Evolutionary conservation across 2,888 invertebrate species (phyloP).

Genomic region (Sericinus montela): DNA sequence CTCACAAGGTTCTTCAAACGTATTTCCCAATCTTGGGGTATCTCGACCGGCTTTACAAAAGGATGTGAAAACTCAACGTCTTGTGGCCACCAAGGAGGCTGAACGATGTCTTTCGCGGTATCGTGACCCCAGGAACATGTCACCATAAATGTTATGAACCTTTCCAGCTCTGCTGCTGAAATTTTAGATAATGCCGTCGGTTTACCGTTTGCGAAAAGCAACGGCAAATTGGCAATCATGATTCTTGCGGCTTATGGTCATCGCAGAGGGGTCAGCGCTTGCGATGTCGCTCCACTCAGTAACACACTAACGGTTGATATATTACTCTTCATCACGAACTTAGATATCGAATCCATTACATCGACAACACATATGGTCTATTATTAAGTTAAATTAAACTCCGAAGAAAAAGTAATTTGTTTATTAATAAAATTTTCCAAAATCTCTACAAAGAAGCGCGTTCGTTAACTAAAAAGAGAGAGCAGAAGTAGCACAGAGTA

Average conservation of each 20-base stretch:
- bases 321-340: conserved; percentile 42
- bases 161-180: conserved; percentile 81
- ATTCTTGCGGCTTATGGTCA: conserved; percentile 66
- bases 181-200: conserved; percentile 83
- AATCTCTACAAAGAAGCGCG: conserved; percentile 49
- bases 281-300: conserved; percentile 51
- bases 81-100: conserved; percentile 86
- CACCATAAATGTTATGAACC: conserved; percentile 86
- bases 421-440: conserved; percentile 40
- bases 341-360: conserved; percentile 30
- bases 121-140: conserved; percentile 86
- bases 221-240: conserved; percentile 86
- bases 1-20: conserved; percentile 82
- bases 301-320: conserved; percentile 56
- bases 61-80: conserved; percentile 83
- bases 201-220: conserved; percentile 85
- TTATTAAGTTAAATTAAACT: conserved; percentile 26
- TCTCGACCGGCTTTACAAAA: conserved; percentile 71
- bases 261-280: conserved; percentile 63
- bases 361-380: conserved; percentile 36
- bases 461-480: conserved; percentile 58
- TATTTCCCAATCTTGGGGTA: conserved; percentile 77
- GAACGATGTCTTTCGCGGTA: conserved; percentile 74
- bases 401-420: conserved; percentile 29
- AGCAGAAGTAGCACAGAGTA: no score